These are phyloP conservation scores for Leptopilina drosophilae DNA, from an alignment of 2,888 invertebrate species.

Conservation along the genomic window DNA sequence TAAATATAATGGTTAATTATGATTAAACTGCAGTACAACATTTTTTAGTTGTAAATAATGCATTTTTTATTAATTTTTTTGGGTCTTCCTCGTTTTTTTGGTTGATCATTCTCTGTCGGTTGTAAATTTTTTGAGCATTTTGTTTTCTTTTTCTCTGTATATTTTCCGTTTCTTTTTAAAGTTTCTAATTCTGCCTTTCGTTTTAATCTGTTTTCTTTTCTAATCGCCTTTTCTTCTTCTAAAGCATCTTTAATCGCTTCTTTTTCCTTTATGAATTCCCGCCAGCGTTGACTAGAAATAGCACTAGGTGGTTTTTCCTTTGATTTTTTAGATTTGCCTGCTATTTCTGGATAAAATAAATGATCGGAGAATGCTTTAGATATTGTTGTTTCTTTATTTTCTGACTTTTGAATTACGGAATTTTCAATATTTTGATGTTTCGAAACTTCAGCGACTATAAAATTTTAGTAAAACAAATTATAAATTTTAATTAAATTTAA, in stretches of 20 bases:
- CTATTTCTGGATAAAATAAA: not conserved
- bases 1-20: not conserved
- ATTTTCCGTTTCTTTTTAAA: not conserved
- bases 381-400: not conserved
- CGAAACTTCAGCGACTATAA: not conserved
- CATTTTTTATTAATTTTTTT: not conserved
- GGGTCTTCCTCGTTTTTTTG: constrained; percentile 14
- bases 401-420: not conserved
- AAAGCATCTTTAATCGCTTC: not conserved
- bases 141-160: not conserved
- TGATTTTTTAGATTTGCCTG: not conserved
- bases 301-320: constrained; percentile 1
- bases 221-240: not conserved
- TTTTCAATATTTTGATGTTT: not conserved
- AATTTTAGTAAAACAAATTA: not conserved
- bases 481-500: constrained; percentile 5
- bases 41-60: not conserved
- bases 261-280: not conserved
- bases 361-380: not conserved
- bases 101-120: not conserved
- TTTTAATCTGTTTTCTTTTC: not conserved
- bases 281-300: constrained; percentile 1
- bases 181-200: not conserved
- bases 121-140: not conserved
- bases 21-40: not conserved